Percentiles rank a stretch among this genome's conserved stretches.
These are phyloP conservation scores for Sandelia bainsii DNA, from an alignment of 2,797 vertebrate species.

Conservation along the genomic window DNA sequence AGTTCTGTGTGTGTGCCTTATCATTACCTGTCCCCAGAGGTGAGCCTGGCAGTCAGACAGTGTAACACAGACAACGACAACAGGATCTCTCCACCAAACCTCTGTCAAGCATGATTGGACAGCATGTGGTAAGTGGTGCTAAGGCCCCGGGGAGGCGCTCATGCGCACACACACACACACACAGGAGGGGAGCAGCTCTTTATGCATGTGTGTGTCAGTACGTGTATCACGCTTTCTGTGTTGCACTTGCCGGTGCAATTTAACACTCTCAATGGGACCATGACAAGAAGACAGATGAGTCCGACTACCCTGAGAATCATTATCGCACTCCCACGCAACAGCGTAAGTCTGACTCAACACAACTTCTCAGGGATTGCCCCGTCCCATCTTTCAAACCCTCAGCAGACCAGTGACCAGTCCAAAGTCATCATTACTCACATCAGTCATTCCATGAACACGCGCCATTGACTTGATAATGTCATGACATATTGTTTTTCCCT, in stretches of 20 bases:
- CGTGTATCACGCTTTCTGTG: conserved; percentile 40
- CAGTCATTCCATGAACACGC: conserved; percentile 64
- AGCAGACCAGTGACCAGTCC: conserved; percentile 52
- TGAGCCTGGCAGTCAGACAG: conserved; percentile 72
- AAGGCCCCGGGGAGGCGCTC: conserved; percentile 35
- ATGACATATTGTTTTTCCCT: conserved; percentile 40
- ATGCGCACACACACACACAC: conserved; percentile 19
- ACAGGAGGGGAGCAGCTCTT: conserved; percentile 24
- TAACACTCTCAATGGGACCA: conserved; percentile 65
- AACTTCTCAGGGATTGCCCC: conserved; percentile 45
- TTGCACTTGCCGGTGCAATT: conserved; percentile 62
- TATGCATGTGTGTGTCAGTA: conserved; percentile 23
- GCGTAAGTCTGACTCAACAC: conserved; percentile 60
- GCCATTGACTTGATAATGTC: conserved; percentile 59
- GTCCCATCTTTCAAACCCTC: conserved; percentile 40
- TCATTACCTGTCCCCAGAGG: conserved; percentile 75
- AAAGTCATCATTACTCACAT: conserved; percentile 66
- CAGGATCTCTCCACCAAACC: conserved; percentile 68
- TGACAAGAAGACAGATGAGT: conserved; percentile 75
- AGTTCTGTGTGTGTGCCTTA: conserved; percentile 46
- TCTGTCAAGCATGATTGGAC: conserved; percentile 78
- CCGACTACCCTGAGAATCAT: conserved; percentile 57
- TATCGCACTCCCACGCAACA: conserved; percentile 48
- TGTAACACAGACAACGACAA: conserved; percentile 69
- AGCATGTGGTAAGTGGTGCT: conserved; percentile 72